A percentile compares a stretch with the other conserved stretches of the same genome.
These are phyloP conservation scores for Caenorhabditis becei DNA, from an alignment of 2,888 invertebrate genomes.

Conservation along the genomic window DNA sequence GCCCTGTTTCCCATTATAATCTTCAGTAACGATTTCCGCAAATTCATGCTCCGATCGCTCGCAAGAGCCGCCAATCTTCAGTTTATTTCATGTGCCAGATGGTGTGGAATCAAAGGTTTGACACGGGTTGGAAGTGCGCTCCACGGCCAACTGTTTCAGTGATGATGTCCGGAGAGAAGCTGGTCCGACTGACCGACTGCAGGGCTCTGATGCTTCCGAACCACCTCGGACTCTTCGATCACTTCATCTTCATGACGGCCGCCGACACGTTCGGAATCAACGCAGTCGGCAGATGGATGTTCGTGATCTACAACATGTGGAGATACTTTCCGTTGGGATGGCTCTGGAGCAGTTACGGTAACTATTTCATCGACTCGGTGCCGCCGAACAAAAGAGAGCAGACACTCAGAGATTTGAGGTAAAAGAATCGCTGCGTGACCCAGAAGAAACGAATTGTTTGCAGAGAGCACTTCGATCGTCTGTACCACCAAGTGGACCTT, in stretches of 20 bases:
- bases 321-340: slow-evolving; percentile 71
- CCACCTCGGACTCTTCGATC: slow-evolving; percentile 74
- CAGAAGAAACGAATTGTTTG: too few species aligned
- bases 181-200: slow-evolving; percentile 58
- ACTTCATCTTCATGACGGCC: slow-evolving; percentile 73
- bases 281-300: slow-evolving; percentile 65
- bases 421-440: too few species aligned
- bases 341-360: slow-evolving; percentile 73
- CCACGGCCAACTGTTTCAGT: slow-evolving; percentile 11
- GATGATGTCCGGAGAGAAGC: slow-evolving; percentile 40
- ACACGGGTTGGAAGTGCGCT: too few species aligned
- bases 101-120: slow-evolving; percentile 45
- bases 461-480: slow-evolving; percentile 45
- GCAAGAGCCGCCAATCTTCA: slow-evolving; percentile 42
- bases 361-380: slow-evolving; percentile 74
- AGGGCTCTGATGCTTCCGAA: slow-evolving; percentile 70
- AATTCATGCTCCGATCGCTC: slow-evolving; percentile 24
- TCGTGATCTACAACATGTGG: slow-evolving; percentile 77
- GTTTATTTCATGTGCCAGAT: slow-evolving; percentile 41
- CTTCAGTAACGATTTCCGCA: slow-evolving; percentile 15
- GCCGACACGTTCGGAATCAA: slow-evolving; percentile 40
- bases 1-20: slow-evolving; percentile 20
- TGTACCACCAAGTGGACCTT: slow-evolving; percentile 45
- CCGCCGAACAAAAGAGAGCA: slow-evolving; percentile 42
- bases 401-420: slow-evolving; percentile 92